Evolutionary conservation across 2,797 vertebrate species (phyloP), one percentile per base, ranked within the genome.

Genomic region (Todus mexicanus): DNA sequence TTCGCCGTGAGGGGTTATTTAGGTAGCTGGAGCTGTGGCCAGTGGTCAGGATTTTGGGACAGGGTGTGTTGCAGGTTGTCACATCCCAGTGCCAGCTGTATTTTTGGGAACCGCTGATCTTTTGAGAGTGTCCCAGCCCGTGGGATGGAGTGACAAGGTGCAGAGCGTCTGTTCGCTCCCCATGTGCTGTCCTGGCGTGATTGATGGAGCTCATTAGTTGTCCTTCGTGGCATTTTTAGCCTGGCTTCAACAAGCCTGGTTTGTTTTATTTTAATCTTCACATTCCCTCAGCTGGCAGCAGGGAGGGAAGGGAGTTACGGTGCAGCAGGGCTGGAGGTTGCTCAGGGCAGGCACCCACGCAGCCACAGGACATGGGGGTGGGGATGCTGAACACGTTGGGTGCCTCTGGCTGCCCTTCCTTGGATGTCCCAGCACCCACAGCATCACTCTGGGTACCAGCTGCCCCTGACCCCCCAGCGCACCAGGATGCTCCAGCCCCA

Each of bases 261-360:
- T 96, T 95, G 92, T 76, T 92, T 94, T 84, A 77, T 89, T 95
- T 96, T 94, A 91, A 95, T 93, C 72, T 92, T 47, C 68, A 5
- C 91, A 43, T 88, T 94, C 91, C 81, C 71, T 59, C 1, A 4
- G 65, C 48, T 64, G 81, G 68, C 79, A 85, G 72, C 1, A 3
- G 82, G 84, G 87, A 87, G 90, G 82, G 73, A 93, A 86, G 87
- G 92, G 94, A 94, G 92, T 71, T 45, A 27, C 5, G 9, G 51
- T 26, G 42, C 1, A 1, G 43, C 47, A 38, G 59, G 57, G 35
- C 2, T 56, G 57, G 81, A 70, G 43, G 69, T 37, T 56, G 51
- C 53, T 29, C 0, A 0, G 81, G 84, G 27, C 61, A 69, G 70
- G 37, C 20, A 29, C 33, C 57, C 61, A 33, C 1, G 1, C 11